These are phyloP conservation scores for Papilio helenus DNA, from an alignment of 1,140 invertebrate species.

Conservation along the genomic window DNA sequence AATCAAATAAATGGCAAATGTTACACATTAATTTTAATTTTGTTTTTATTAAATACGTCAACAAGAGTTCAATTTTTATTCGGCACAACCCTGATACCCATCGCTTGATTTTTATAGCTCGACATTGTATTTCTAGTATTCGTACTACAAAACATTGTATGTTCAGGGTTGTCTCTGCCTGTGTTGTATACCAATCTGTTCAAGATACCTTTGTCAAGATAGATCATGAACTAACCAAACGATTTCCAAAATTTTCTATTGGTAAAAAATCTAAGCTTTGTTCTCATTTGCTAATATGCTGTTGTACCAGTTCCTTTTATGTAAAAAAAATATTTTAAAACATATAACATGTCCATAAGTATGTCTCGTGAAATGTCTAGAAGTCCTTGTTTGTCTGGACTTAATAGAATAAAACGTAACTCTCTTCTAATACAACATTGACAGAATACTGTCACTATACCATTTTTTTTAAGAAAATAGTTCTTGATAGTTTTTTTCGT, in stretches of 20 bases:
- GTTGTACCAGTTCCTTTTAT: background rate
- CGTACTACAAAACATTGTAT: too few relatives aligned
- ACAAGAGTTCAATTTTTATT: background rate
- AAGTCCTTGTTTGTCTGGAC: background rate
- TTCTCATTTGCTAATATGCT: background rate
- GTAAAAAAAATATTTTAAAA: background rate
- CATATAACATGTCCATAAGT: background rate
- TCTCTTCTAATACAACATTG: too few relatives aligned
- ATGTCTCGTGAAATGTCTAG: background rate
- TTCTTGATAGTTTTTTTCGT: too few relatives aligned
- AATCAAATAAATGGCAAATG: background rate
- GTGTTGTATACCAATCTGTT: background rate
- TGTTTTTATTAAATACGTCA: background rate
- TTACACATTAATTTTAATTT: background rate
- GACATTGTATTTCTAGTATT: too few relatives aligned
- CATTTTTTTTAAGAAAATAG: too few relatives aligned
- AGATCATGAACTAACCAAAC: background rate
- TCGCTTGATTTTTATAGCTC: too few relatives aligned
- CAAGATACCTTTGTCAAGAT: background rate
- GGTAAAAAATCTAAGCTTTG: background rate
- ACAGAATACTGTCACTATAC: too few relatives aligned
- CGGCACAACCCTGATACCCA: background rate
- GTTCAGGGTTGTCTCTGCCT: too few relatives aligned
- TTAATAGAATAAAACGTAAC: background rate
- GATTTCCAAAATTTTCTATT: background rate